Evolutionary conservation across 2,888 invertebrate species (phyloP), one percentile per base, ranked within the genome.

Genomic region (Daptonema setosum): DNA sequence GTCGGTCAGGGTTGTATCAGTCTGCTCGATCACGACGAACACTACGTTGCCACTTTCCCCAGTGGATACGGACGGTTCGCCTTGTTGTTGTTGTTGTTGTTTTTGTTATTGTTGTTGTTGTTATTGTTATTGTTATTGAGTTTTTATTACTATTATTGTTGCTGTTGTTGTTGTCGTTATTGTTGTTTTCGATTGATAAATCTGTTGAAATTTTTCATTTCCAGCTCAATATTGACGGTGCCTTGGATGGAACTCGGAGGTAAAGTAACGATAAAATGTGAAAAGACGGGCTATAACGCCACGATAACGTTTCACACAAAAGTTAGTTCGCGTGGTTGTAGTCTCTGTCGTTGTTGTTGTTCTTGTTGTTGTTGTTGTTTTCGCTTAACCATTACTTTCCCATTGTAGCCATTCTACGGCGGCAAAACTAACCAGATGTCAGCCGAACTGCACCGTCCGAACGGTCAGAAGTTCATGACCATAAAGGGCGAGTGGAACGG

Each of bases 211-310:
- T 24, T n/a, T n/a, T n/a, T 20, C 8, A 25, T 26, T 2, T 26
- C 2, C 26, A 50, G 91, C 72, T 93, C 91, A 54, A 95, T 95
- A 67, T 76, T 97, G 67, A 88, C 91, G 45, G 85, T 93, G 56
- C 97, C 97, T 1, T 99, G 97, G 95, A 86, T 99, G 67, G 97
- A 99, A 73, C 76, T 99, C 26, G 95, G 95, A 56, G 97, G 97
- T 20, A 81, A 83, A 1, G 85, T 88, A 1, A 80, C 80, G 56
- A 85, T 97, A 60, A 81, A 80, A 56, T 97, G 95, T 73, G 81
- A 81, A 11, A 87, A 95, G 73, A 90, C 90, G 0, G 93, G 90
- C 8, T 93, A 87, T 71, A 80, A 80, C 68, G 87, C 91, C 22
- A 83, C 82, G 68, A 78, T 99, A 17, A 93, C 97, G 72, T 97